Evolutionary conservation across 2,113 vertebrate species (phyloP), one percentile per base, ranked within the genome.

Genomic region (Epinephelus fuscoguttatus): DNA sequence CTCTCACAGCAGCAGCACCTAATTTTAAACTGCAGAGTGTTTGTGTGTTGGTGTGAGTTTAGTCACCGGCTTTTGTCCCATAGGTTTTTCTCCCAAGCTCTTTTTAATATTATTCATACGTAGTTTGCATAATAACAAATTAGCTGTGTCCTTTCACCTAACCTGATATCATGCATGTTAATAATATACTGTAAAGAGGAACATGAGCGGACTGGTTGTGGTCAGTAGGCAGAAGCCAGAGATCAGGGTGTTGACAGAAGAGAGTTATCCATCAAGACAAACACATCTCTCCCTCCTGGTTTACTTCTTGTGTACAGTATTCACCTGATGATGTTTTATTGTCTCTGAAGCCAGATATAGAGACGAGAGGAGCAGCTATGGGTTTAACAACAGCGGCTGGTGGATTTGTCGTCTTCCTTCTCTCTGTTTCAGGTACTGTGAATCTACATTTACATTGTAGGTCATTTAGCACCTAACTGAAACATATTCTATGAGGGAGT

Each of bases 361-460:
- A 37, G 19, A 23, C 13, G 4, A 56, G 50, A 57, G 33, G 52
- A 57, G 30, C 69, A 57, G 69, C 53, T 23, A 71, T 71, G 69
- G 7, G 53, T 57, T 18, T 18, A 25, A 45, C n/a, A 17, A 33
- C 70, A 59, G 40, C 70, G 14, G 55, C 70, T 0, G 1, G 5
- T 47, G 56, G 70, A 73, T 47, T 60, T 30, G 1, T 73, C 3
- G 17, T 45, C 69, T 42, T 59, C 18, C 40, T 73, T 47, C 40
- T 73, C 23, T 47, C 5, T 60, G 17, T 73, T 10, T 3, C 17
- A 73, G 55, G 70, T 73, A 72, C 15, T 59, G 70, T 25, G 19
- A 3, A 47, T 14, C 40, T 21, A 25, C 53, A 18, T 18, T 25
- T 23, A 56, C 4, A 55, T n/a, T 37, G 0, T 23, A 3, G 13